Evolutionary conservation across 2,797 vertebrate genomes (phyloP).

Genomic region (Odontamblyopus lacepedii): DNA sequence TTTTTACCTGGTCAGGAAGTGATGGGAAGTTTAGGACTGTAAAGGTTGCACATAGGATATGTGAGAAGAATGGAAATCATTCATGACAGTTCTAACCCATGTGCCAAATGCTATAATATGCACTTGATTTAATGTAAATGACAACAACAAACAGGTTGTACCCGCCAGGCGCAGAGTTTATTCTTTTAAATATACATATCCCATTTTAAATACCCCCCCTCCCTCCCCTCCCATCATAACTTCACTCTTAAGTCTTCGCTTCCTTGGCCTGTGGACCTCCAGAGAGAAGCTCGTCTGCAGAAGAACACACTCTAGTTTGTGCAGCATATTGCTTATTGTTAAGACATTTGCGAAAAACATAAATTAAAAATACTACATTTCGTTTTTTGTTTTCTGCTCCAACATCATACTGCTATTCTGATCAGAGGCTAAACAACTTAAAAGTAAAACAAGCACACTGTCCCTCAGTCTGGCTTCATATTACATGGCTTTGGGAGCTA

Average conservation of each 20-base stretch:
- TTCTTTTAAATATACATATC: constrained; percentile 82
- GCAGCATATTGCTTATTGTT: constrained; percentile 82
- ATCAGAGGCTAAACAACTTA: constrained; percentile 53
- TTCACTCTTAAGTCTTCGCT: constrained; percentile 34
- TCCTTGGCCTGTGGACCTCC: constrained; percentile 26
- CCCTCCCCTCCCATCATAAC: constrained; percentile 34
- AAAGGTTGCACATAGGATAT: constrained; percentile 3
- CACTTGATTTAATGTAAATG: constrained; percentile 10
- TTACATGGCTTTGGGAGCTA: constrained; percentile 27
- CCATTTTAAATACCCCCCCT: constrained; percentile 67
- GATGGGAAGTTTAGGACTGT: not conserved
- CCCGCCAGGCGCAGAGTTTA: constrained; percentile 77
- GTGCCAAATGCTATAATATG: not conserved
- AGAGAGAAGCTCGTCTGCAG: constrained; percentile 65
- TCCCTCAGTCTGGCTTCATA: constrained; percentile 75
- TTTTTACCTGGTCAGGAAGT: constrained; percentile 3
- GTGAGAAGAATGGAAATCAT: not conserved
- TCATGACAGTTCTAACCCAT: not conserved
- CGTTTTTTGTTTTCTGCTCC: constrained; percentile 52
- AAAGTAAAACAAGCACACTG: constrained; percentile 63
- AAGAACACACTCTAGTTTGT: constrained; percentile 77
- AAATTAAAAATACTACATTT: constrained; percentile 77
- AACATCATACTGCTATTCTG: constrained; percentile 48
- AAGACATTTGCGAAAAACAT: constrained; percentile 82
- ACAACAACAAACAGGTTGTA: constrained; percentile 40